Percentiles rank a stretch among this genome's conserved stretches.
phyloP scores from a whole-genome alignment of 2,888 invertebrate genomes.

The Drosophila koepferae region DNA sequence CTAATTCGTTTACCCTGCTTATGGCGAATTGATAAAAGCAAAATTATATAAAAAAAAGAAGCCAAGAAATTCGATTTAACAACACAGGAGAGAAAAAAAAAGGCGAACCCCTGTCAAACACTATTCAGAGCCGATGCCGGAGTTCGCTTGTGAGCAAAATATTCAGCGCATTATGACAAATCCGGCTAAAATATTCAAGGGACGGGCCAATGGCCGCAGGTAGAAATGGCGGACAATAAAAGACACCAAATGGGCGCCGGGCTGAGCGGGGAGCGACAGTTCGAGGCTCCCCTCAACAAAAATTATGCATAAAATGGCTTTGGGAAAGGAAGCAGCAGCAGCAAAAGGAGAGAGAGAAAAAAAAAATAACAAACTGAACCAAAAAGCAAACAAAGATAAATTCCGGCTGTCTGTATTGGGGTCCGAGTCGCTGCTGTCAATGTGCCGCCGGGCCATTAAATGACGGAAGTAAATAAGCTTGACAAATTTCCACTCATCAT shows the following conservation, averaged over 20 bases:
- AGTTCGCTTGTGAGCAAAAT: slow-evolving; percentile 49
- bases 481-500: slow-evolving; percentile 84
- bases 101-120: slow-evolving; percentile 50
- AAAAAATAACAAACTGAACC: slow-evolving; percentile 23
- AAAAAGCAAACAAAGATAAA: slow-evolving; percentile 74
- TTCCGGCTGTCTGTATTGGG: slow-evolving; percentile 42
- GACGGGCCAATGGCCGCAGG: slow-evolving; percentile 74
- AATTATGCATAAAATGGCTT: slow-evolving; percentile 74
- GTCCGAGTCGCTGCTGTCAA: slow-evolving; percentile 58
- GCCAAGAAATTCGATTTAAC: slow-evolving; percentile 66
- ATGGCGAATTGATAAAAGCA: slow-evolving; percentile 58
- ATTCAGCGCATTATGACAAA: slow-evolving; percentile 79
- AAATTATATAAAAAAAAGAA: slow-evolving; percentile 7
- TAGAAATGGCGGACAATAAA: slow-evolving; percentile 53
- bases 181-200: slow-evolving; percentile 77
- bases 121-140: slow-evolving; percentile 44
- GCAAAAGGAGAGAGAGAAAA: too few relatives aligned
- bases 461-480: slow-evolving; percentile 83
- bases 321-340: slow-evolving; percentile 6
- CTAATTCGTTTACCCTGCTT: slow-evolving; percentile 69
- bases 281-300: slow-evolving; percentile 28
- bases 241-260: slow-evolving; percentile 25
- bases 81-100: slow-evolving; percentile 24
- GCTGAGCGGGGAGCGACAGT: slow-evolving; percentile 5
- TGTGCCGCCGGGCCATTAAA: slow-evolving; percentile 76